Conservation (phyloP, 2,797 vertebrate genomes). For the Thaleichthys pacificus region DNA sequence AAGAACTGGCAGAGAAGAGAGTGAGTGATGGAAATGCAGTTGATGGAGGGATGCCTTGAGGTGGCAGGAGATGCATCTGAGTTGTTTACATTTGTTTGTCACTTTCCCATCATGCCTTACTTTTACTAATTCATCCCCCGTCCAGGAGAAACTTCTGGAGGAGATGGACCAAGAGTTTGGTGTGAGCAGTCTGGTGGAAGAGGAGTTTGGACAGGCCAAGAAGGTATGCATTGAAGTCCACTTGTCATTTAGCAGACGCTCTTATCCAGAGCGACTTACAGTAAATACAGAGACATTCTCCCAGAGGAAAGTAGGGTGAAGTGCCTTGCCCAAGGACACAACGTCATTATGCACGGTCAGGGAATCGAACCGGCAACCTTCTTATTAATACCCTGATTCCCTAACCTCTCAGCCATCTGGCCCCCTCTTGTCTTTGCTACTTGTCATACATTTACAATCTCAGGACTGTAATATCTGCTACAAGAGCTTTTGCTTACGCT, state of each 20-base stretch:
- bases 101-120: not conserved
- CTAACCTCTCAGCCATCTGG: no score
- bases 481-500: no score
- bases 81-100: not conserved
- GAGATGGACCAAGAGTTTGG: constrained; percentile 97
- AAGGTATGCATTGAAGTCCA: constrained; percentile 52
- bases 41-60: not conserved
- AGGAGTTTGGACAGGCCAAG: constrained; percentile 84
- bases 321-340: no score
- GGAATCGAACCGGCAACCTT: no score
- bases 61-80: not conserved
- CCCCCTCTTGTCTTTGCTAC: not conserved
- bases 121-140: not conserved
- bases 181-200: constrained; percentile 87
- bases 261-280: no score
- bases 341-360: no score
- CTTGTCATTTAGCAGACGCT: no score
- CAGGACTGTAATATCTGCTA: no score
- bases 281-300: no score
- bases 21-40: constrained; percentile 45
- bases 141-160: constrained; percentile 84
- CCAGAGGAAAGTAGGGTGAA: no score
- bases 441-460: no score
- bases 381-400: no score
- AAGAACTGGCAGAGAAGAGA: constrained; percentile 90